Conservation (phyloP, 2,113 vertebrate genomes). For the Gallinago jamesoni region DNA sequence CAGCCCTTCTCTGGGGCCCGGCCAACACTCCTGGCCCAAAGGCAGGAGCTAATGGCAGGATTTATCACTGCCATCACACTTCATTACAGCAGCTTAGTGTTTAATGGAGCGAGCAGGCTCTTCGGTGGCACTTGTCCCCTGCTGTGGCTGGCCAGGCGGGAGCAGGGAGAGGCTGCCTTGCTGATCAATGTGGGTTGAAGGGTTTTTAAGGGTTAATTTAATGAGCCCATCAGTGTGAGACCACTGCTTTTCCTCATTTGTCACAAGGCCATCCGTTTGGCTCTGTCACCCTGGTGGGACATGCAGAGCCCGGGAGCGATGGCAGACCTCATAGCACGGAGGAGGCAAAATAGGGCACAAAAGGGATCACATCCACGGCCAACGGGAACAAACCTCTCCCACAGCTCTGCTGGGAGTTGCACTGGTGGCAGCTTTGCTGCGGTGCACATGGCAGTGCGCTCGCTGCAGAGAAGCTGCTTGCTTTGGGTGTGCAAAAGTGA, state of each 20-base stretch:
- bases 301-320: rapidly evolving
- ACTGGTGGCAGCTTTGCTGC: background rate
- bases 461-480: background rate
- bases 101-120: background rate
- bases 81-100: background rate
- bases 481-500: rapidly evolving
- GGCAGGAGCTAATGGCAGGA: background rate
- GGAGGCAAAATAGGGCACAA: background rate
- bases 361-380: background rate
- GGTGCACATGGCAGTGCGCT: background rate
- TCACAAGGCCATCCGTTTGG: background rate
- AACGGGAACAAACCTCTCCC: background rate
- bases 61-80: slow-evolving; percentile 11
- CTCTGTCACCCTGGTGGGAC: background rate
- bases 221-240: rapidly evolving
- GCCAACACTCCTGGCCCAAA: rapidly evolving
- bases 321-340: rapidly evolving
- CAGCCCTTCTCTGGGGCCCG: background rate
- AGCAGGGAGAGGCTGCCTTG: rapidly evolving
- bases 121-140: rapidly evolving
- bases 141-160: rapidly evolving
- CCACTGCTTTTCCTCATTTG: background rate
- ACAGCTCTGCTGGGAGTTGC: background rate
- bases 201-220: background rate
- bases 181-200: background rate